Percentiles rank a stretch among this genome's conserved stretches.
phyloP scores from a whole-genome alignment of 1,140 invertebrate species.

The Limonius californicus region DNA sequence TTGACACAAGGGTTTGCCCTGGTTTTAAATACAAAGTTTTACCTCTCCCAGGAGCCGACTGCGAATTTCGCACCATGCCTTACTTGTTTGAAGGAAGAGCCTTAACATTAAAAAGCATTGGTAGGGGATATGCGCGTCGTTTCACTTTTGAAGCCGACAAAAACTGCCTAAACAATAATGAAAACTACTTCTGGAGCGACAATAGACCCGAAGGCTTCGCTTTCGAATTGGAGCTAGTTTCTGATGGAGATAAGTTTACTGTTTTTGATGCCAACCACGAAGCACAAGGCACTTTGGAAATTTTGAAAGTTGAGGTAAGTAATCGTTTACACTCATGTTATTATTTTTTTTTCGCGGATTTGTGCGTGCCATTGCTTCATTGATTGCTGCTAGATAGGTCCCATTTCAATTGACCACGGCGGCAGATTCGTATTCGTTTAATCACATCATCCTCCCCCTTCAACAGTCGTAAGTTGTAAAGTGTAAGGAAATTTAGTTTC shows the following conservation, averaged over 20 bases:
- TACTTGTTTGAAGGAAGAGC: constrained; percentile 62
- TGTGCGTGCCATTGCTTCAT: constrained; percentile 12
- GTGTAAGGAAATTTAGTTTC: constrained; percentile 8
- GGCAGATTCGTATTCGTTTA: background rate
- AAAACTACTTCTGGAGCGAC: constrained; percentile 75
- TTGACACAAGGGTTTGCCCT: constrained; percentile 65
- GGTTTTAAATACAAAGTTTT: constrained; percentile 74
- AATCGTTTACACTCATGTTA: constrained; percentile 5
- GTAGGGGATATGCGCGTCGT: constrained; percentile 69
- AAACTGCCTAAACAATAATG: constrained; percentile 62
- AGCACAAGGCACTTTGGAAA: constrained; percentile 59
- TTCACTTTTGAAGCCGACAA: constrained; percentile 66
- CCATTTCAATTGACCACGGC: background rate
- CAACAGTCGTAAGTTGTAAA: constrained; percentile 25
- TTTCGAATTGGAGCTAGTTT: constrained; percentile 66
- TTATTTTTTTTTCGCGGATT: constrained; percentile 2
- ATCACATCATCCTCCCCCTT: background rate
- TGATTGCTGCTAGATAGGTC: constrained; percentile 1
- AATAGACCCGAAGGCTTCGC: constrained; percentile 67
- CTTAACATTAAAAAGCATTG: constrained; percentile 63
- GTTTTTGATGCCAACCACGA: constrained; percentile 60
- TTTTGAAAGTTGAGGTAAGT: constrained; percentile 58
- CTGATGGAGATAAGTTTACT: constrained; percentile 67
- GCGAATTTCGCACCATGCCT: constrained; percentile 29
- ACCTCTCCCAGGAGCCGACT: constrained; percentile 49